These are phyloP conservation scores for Heterodera filipjevi DNA, from an alignment of 2,888 invertebrate genomes.

Conservation along the genomic window DNA sequence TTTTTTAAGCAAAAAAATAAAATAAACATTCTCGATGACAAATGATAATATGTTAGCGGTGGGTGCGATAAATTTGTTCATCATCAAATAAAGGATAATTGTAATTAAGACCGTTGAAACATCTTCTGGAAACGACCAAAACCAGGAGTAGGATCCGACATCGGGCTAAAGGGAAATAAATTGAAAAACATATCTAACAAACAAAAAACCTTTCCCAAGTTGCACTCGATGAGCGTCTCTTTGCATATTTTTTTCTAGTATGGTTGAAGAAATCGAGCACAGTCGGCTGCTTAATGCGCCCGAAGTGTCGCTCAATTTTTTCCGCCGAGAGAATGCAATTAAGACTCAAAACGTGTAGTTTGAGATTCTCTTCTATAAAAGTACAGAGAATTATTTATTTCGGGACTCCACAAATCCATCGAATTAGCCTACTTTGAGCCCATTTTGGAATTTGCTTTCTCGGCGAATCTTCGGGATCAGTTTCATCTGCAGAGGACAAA, in stretches of 20 bases:
- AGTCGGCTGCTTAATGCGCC: slow-evolving; percentile 51
- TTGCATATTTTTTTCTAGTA: slow-evolving; percentile 64
- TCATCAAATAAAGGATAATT: too few species aligned
- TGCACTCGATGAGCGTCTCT: slow-evolving; percentile 63
- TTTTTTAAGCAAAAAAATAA: too few species aligned
- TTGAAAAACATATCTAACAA: too few species aligned
- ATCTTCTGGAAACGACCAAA: too few species aligned
- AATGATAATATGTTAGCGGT: too few species aligned
- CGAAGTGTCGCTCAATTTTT: slow-evolving; percentile 35
- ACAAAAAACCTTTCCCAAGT: too few species aligned
- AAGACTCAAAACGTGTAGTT: slow-evolving; percentile 22
- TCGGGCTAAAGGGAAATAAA: too few species aligned
- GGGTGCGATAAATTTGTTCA: too few species aligned
- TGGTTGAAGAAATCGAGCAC: slow-evolving; percentile 65
- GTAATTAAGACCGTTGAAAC: too few species aligned
- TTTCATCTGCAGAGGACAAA: slow-evolving; percentile 67
- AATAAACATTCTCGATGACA: too few species aligned
- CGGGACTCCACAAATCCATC: too few species aligned
- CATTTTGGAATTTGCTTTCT: slow-evolving; percentile 66
- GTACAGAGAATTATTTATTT: not conserved
- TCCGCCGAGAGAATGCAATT: slow-evolving; percentile 26
- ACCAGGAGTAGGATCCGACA: too few species aligned
- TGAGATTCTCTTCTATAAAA: slow-evolving; percentile 26
- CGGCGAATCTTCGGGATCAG: slow-evolving; percentile 68
- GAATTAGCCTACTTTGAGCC: slow-evolving; percentile 62